Percentiles rank a stretch among this genome's conserved stretches.
Evolutionary conservation across 2,113 vertebrate species (phyloP).

Genomic region (Siniperca chuatsi): DNA sequence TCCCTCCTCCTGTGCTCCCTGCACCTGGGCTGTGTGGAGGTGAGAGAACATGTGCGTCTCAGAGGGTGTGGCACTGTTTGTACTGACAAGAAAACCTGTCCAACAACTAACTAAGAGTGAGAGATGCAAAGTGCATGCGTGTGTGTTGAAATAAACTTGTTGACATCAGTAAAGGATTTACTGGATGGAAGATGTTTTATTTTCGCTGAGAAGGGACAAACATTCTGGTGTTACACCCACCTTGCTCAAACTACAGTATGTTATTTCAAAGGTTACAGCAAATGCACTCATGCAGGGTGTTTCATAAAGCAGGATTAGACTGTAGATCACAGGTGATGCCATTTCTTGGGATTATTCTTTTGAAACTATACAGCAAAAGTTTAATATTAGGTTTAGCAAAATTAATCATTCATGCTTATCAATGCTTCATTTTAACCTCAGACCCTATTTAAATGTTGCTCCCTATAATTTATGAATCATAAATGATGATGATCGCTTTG

Average conservation of each 20-base stretch:
- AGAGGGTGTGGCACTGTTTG: slow-evolving; percentile 75
- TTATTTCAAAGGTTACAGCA: background rate
- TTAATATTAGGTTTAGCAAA: background rate
- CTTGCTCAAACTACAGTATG: background rate
- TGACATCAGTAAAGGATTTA: background rate
- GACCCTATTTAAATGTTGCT: background rate
- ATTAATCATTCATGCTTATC: background rate
- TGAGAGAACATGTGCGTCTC: slow-evolving; percentile 49
- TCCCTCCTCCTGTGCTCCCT: slow-evolving; percentile 24
- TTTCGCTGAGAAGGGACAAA: background rate
- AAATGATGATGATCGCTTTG: background rate
- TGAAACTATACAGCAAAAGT: background rate
- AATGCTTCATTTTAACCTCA: slow-evolving; percentile 1
- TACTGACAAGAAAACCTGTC: slow-evolving; percentile 68
- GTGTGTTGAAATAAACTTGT: slow-evolving; percentile 6
- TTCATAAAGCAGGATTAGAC: slow-evolving; percentile 6
- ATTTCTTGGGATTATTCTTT: background rate
- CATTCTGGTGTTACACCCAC: slow-evolving; percentile 14
- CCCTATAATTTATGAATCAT: background rate
- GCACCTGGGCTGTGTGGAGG: slow-evolving; percentile 74
- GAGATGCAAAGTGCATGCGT: slow-evolving; percentile 3
- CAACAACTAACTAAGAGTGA: slow-evolving; percentile 31
- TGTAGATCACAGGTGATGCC: background rate
- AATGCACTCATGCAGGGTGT: background rate
- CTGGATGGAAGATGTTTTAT: background rate